Evolutionary conservation across 2,888 invertebrate genomes (phyloP).

Genomic region (Crocallis elinguaria): DNA sequence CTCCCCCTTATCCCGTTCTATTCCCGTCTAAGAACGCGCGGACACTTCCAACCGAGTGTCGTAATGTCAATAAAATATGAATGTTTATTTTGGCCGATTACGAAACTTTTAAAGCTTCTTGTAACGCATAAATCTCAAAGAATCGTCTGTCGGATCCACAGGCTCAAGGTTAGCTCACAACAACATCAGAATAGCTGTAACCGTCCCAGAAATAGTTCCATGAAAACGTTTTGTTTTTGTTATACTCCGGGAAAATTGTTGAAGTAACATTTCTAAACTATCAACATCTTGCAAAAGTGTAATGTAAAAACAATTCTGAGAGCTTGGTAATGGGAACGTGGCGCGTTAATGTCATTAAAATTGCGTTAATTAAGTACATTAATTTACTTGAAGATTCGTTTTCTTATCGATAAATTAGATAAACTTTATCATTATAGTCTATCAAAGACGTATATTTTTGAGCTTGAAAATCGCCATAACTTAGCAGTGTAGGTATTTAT

Average conservation of each 20-base stretch:
- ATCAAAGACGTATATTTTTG: no score
- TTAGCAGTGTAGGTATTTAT: no score
- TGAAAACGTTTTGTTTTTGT: constrained; percentile 53
- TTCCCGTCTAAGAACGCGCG: constrained; percentile 60
- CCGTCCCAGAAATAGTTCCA: constrained; percentile 70
- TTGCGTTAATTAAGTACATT: constrained; percentile 3
- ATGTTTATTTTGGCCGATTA: constrained; percentile 81
- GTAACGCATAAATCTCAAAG: constrained; percentile 73
- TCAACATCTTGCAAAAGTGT: constrained; percentile 21
- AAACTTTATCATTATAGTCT: neutral
- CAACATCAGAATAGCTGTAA: constrained; percentile 63
- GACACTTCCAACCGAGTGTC: constrained; percentile 71
- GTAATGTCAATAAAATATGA: constrained; percentile 82
- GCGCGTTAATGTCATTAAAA: neutral
- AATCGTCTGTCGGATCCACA: constrained; percentile 66
- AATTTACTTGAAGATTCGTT: neutral
- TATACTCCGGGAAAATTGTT: constrained; percentile 41
- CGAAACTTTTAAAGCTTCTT: constrained; percentile 70
- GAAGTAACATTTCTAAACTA: constrained; percentile 21
- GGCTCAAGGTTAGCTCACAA: constrained; percentile 69
- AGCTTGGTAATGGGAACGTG: neutral
- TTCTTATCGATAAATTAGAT: neutral
- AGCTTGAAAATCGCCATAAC: no score
- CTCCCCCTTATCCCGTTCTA: constrained; percentile 71
- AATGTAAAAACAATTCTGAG: constrained; percentile 25